Evolutionary conservation across 2,888 invertebrate genomes (phyloP), one percentile per base, ranked within the genome.

Genomic region (Mythimna loreyi): DNA sequence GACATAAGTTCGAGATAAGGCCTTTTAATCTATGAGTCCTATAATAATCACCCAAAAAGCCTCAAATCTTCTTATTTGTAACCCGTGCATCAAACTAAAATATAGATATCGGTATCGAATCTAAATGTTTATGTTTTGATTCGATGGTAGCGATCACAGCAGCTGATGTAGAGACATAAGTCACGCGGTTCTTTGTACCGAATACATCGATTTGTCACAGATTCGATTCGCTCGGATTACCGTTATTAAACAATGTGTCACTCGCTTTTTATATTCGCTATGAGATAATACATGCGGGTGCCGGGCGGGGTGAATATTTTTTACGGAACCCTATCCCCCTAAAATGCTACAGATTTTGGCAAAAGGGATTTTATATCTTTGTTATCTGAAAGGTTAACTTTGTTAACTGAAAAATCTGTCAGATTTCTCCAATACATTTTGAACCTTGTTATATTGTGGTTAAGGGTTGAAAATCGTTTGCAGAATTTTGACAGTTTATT

Each of bases 151-250:
- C 75, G 69, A 66, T 63, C 33, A 63, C 68, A 67, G 66, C 72
- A 69, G 72, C 77, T 78, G 81, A 80, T 79, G 80, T 75, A 63
- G 72, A 50, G 72, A 75, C 76, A 77, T 81, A 85, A 82, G 83
- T 85, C 83, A 82, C 83, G 78, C 81, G 60, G 73, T 80, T 77
- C 73, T 69, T 69, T 68, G 80, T 72, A 77, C 69, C 67, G 73
- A 58, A 68, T 68, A 69, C 28, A 86, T 85, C 83, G 85, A 87
- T 87, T 86, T 70, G 82, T 84, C 81, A 78, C 78, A 63, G 63
- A 72, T 83, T 75, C 74, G 83, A 80, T 80, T 55, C 84, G 84
- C 72, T 76, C 78, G 77, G 77, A 84, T 85, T 78, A 81, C 67
- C 60, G 72, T 61, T 67, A 70, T 67, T 63, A 65, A 80, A 79